Conservation (phyloP, 2,888 invertebrate genomes). For the Mallateleia sp. region DNA sequence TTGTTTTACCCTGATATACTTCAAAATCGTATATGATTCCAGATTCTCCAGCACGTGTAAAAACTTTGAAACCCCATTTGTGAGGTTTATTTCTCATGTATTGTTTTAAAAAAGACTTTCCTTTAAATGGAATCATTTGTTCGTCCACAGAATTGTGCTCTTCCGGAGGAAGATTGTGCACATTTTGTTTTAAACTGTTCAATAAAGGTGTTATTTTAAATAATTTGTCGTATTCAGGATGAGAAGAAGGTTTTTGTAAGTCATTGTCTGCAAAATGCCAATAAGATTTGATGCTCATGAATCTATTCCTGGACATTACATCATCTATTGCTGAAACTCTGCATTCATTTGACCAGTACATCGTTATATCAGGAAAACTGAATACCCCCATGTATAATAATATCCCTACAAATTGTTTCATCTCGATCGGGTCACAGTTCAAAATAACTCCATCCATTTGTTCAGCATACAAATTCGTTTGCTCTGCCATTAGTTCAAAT, state of each 20-base stretch:
- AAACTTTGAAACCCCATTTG: constrained; percentile 32
- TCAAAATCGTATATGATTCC: constrained; percentile 36
- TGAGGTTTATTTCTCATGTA: neutral
- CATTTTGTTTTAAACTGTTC: constrained; percentile 9
- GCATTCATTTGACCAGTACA: constrained; percentile 17
- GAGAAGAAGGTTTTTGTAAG: constrained; percentile 11
- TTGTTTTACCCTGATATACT: constrained; percentile 26
- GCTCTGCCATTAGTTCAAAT: constrained; percentile 12
- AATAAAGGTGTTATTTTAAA: constrained; percentile 13
- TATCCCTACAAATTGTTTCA: constrained; percentile 24
- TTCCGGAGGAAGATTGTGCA: constrained; percentile 13
- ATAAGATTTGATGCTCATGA: constrained; percentile 13
- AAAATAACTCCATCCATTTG: constrained; percentile 31
- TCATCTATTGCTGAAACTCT: constrained; percentile 11
- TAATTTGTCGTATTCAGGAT: constrained; percentile 12
- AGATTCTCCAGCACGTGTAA: constrained; percentile 23
- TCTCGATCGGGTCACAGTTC: constrained; percentile 7
- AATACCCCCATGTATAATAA: constrained; percentile 22
- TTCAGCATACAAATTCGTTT: constrained; percentile 16
- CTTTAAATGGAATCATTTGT: neutral
- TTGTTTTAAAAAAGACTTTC: neutral
- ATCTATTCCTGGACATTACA: constrained; percentile 21
- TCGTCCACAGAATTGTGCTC: constrained; percentile 22
- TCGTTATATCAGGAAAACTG: constrained; percentile 1
- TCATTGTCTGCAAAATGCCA: constrained; percentile 25